Conservation (phyloP, 2,888 invertebrate genomes). For the Chymomyza caudatula region DNA sequence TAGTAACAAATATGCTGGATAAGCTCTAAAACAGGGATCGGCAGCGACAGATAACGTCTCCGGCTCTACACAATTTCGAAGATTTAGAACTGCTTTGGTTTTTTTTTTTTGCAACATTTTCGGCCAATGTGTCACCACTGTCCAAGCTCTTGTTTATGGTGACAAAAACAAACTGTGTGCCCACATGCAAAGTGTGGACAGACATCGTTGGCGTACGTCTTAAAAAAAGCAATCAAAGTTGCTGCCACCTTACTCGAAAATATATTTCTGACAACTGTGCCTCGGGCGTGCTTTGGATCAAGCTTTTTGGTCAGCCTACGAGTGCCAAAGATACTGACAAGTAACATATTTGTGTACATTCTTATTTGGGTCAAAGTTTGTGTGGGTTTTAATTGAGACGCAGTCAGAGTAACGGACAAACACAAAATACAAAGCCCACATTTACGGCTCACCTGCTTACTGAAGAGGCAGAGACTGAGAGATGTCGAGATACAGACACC, state of each 20-base stretch:
- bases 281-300: conserved; percentile 15
- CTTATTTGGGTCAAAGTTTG: conserved; percentile 66
- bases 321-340: background rate
- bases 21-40: too few relatives aligned
- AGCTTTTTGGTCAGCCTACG: conserved; percentile 52
- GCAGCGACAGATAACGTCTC: too few relatives aligned
- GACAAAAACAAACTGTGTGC: conserved; percentile 44
- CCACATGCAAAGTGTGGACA: conserved; percentile 58
- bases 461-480: conserved; percentile 16
- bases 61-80: too few relatives aligned
- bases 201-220: conserved; percentile 55
- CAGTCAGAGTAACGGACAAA: conserved; percentile 21
- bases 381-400: conserved; percentile 66
- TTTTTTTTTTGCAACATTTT: background rate
- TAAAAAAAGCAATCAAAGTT: conserved; percentile 51
- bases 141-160: conserved; percentile 17
- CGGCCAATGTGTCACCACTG: background rate
- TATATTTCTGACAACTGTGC: conserved; percentile 28
- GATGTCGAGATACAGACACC: conserved; percentile 23
- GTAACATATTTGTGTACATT: conserved; percentile 27
- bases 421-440: conserved; percentile 36
- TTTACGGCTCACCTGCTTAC: conserved; percentile 16
- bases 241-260: conserved; percentile 14
- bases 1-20: too few relatives aligned
- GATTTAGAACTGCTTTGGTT: background rate